These are phyloP conservation scores for Tipula helvola DNA, from an alignment of 2,888 invertebrate species.

Conservation along the genomic window DNA sequence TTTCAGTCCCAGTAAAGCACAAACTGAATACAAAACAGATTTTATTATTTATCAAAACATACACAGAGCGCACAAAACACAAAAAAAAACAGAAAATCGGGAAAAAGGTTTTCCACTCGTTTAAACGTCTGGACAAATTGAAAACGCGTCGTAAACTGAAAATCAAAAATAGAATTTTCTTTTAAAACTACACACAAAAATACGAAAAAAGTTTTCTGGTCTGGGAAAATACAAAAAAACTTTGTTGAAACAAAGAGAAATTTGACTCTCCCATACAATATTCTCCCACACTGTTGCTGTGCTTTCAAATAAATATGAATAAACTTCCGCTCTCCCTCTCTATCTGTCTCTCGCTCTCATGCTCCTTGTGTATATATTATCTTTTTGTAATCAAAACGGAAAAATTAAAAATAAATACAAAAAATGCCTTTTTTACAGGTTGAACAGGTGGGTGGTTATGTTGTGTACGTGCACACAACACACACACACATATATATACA, in stretches of 20 bases:
- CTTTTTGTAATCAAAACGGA: neutral
- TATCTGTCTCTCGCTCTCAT: neutral
- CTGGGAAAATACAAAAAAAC: neutral
- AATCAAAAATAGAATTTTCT: neutral
- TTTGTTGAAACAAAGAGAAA: neutral
- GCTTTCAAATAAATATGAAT: neutral
- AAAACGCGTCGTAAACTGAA: conserved; percentile 4
- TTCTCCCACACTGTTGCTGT: neutral
- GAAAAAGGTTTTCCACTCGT: neutral
- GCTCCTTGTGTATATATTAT: neutral
- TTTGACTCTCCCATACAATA: neutral
- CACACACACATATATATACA: neutral
- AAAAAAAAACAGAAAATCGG: neutral
- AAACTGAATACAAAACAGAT: neutral
- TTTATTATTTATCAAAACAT: neutral
- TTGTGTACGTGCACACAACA: neutral
- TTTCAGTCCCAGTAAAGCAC: neutral
- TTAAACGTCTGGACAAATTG: neutral
- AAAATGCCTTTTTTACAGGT: neutral
- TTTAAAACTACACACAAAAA: neutral
- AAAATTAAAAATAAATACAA: neutral
- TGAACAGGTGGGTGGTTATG: neutral
- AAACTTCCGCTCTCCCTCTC: neutral
- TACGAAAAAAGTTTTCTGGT: neutral
- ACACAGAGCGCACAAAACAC: neutral